Evolutionary conservation across 2,888 invertebrate genomes (phyloP).

Genomic region (Eurois occulta): DNA sequence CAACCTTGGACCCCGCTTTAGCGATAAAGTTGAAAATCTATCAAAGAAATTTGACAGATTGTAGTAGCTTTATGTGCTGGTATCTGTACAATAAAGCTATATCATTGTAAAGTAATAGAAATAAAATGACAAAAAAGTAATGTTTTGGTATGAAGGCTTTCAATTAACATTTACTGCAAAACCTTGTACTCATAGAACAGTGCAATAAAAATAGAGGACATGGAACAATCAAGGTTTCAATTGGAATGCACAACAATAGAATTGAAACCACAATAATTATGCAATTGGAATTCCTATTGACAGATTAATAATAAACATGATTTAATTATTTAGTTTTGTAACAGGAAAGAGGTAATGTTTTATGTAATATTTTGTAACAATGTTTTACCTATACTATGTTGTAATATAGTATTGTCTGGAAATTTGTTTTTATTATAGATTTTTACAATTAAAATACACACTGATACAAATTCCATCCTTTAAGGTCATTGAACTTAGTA

Average conservation of each 20-base stretch:
- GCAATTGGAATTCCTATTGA: neutral
- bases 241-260: conserved; percentile 2
- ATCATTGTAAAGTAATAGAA: no score
- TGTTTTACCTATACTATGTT: neutral
- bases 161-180: neutral
- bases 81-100: no score
- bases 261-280: conserved; percentile 8
- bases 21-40: no score
- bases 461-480: neutral
- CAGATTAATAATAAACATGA: conserved; percentile 20
- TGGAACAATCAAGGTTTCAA: neutral
- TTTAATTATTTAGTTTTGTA: conserved; percentile 4
- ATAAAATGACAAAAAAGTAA: neutral
- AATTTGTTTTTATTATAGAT: neutral
- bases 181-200: neutral
- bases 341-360: conserved; percentile 3
- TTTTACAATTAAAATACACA: neutral
- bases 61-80: no score
- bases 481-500: conserved; percentile 25
- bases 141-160: neutral
- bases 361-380: neutral
- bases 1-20: no score
- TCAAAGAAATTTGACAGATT: no score
- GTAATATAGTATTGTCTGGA: neutral
- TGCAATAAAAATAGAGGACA: conserved; percentile 27